Conservation (phyloP, 2,113 vertebrate genomes). For the Dissostichus mawsoni region DNA sequence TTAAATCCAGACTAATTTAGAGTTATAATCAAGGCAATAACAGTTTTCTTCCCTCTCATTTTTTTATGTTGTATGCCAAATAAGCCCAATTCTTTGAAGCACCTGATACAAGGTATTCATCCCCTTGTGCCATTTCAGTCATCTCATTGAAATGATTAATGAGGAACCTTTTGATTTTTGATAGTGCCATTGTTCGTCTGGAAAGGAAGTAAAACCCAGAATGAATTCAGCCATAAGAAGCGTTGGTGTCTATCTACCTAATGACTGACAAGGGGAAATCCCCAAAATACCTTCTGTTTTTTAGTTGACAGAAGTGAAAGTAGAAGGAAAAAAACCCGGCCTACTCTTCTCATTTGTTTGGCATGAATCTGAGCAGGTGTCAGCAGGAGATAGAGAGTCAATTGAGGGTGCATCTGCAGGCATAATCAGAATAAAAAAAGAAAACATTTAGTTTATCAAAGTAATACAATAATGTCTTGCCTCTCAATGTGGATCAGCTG, state of each 20-base stretch:
- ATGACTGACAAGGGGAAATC: background rate
- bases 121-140: background rate
- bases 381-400: background rate
- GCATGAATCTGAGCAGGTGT: background rate
- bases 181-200: background rate
- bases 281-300: conserved; percentile 3
- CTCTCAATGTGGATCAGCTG: background rate
- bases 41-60: background rate
- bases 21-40: background rate
- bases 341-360: background rate
- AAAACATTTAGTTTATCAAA: background rate
- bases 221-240: background rate
- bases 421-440: background rate
- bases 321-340: background rate
- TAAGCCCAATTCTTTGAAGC: background rate
- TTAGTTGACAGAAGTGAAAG: background rate
- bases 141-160: conserved; percentile 2
- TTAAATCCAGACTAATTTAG: background rate
- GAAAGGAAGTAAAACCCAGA: background rate
- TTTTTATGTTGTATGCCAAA: conserved; percentile 1
- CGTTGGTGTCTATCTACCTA: background rate
- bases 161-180: background rate
- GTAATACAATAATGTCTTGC: background rate
- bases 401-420: background rate
- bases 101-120: background rate